Evolutionary conservation across 2,888 invertebrate species (phyloP), one percentile per base, ranked within the genome.

Genomic region (Agrotis segetum): DNA sequence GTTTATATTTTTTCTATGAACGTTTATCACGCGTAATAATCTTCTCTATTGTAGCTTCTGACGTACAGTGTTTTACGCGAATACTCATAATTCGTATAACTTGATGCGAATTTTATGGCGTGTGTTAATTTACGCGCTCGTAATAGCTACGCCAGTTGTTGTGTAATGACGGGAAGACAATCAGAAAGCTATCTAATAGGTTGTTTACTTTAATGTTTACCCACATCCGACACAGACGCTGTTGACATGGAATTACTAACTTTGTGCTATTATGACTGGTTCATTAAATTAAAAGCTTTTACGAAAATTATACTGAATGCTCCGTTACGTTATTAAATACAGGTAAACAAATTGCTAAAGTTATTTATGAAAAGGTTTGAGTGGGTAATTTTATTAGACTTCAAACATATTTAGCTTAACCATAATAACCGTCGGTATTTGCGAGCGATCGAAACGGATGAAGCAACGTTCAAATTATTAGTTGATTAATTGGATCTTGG

Each of bases 401-500:
- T 44, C 44, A 53, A 60, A 2, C 21, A 59, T 59, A 52, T 77
- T 64, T 24, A 16, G 50, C 21, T 49, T 40, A 61, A 49, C 44
- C 44, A 67, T 70, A 46, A 55, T 68, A 56, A 49, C 56, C 71
- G 50, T 46, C 34, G 46, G 49, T 21, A 76, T 82, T 77, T 73
- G 81, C 75, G 79, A 82, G 85, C 68, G 77, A 81, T 83, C 55
- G 66, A 65, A 77, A 76, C 61, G 79, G 77, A 82, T 82, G 75
- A 80, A 82, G 73, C 79, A 77, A 82, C 79, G 66, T 83, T 82
- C 66, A 80, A 76, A 88, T 88, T 85, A 88, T 88, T 85, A 85
- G 77, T 85, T 84, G 79, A 86, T 83, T 89, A 89, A 88, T 89
- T 88, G 85, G 81, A 79, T 83, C 79, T 83, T 83, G 74, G 80